Conservation (phyloP, 2,888 invertebrate genomes). For the Cantharis lateralis region DNA sequence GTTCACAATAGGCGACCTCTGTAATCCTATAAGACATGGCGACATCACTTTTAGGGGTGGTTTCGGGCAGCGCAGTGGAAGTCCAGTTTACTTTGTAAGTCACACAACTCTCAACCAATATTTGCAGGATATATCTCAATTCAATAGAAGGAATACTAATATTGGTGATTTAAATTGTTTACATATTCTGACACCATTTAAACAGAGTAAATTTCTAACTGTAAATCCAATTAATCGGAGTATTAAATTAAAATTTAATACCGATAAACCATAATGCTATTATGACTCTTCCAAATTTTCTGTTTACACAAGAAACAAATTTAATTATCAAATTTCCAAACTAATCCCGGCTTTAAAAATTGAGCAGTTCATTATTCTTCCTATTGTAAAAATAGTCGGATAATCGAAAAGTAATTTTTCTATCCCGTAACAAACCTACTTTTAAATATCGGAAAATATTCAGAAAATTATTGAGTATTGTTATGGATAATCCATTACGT, state of each 20-base stretch:
- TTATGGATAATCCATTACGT: background rate
- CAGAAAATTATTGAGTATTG: background rate
- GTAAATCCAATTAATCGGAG: background rate
- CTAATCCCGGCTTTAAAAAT: background rate
- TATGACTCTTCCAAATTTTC: background rate
- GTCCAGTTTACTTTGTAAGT: slow-evolving; percentile 42
- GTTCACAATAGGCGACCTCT: slow-evolving; percentile 45
- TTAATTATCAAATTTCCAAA: background rate
- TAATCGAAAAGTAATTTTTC: background rate
- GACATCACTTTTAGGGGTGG: slow-evolving; percentile 38
- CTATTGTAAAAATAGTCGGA: background rate
- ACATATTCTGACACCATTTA: slow-evolving; percentile 9
- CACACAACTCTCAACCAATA: slow-evolving; percentile 33
- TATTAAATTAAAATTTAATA: background rate
- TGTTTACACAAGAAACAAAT: background rate
- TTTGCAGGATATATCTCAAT: slow-evolving; percentile 31
- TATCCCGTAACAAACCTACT: background rate
- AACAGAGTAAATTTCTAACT: slow-evolving; percentile 12
- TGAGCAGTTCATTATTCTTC: background rate
- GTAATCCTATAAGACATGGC: slow-evolving; percentile 44
- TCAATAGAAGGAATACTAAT: slow-evolving; percentile 32
- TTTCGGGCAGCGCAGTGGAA: slow-evolving; percentile 10
- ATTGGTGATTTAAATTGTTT: slow-evolving; percentile 24
- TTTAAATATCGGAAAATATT: background rate
- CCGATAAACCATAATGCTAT: background rate